Evolutionary conservation across 2,797 vertebrate genomes (phyloP).

Genomic region (Miichthys miiuy): DNA sequence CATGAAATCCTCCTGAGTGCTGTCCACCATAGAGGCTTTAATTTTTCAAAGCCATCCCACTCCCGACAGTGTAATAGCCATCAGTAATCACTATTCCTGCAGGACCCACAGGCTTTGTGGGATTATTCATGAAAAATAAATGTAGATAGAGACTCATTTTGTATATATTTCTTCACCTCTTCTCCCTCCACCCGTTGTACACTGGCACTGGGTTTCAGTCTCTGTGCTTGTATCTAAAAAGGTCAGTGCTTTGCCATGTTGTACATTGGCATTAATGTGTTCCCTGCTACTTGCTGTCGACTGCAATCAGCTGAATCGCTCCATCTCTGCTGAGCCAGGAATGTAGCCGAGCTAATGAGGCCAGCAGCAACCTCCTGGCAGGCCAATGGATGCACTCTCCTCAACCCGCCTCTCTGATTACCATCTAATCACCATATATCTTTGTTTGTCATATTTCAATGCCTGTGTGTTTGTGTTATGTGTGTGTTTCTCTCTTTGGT

Average conservation of each 20-base stretch:
- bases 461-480: background rate
- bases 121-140: conserved; percentile 31
- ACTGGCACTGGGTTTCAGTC: conserved; percentile 9
- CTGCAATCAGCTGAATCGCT: conserved; percentile 55
- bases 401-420: conserved; percentile 44
- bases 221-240: conserved; percentile 35
- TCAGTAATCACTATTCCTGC: conserved; percentile 26
- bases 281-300: conserved; percentile 54
- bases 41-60: conserved; percentile 18
- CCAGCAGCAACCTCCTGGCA: conserved; percentile 40
- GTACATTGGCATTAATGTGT: conserved; percentile 62
- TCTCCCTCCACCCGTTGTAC: background rate
- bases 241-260: conserved; percentile 58
- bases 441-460: conserved; percentile 37
- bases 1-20: conserved; percentile 35
- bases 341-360: conserved; percentile 66
- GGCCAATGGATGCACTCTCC: conserved; percentile 41
- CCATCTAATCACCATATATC: conserved; percentile 45
- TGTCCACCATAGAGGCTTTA: conserved; percentile 27
- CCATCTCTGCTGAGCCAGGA: conserved; percentile 61
- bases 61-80: conserved; percentile 44
- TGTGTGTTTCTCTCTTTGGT: conserved; percentile 17
- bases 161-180: background rate
- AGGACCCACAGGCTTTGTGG: conserved; percentile 3
- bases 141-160: conserved; percentile 11